Evolutionary conservation across 2,113 vertebrate species (phyloP).

Genomic region (Electrona antarctica): DNA sequence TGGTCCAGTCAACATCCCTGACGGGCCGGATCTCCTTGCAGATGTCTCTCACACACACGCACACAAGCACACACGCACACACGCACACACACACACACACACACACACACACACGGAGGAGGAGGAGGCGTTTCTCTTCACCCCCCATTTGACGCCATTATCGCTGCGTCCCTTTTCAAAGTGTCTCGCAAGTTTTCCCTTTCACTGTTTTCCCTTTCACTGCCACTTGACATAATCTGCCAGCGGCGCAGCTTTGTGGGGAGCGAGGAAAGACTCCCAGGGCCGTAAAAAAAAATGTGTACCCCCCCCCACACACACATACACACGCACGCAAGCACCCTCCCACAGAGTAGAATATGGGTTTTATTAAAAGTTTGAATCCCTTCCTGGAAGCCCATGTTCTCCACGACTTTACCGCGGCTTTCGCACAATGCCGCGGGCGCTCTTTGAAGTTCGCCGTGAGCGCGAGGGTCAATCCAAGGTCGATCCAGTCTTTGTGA

Average conservation of each 20-base stretch:
- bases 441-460: slow-evolving; percentile 1
- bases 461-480: slow-evolving; percentile 26
- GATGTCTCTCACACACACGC: too few species aligned
- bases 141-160: background rate
- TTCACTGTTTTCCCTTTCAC: slow-evolving; percentile 2
- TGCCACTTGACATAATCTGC: slow-evolving; percentile 1
- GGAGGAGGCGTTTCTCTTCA: background rate
- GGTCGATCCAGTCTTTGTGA: slow-evolving; percentile 45
- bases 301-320: too few species aligned
- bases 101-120: background rate
- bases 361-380: background rate
- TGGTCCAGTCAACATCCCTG: too few species aligned
- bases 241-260: too few species aligned
- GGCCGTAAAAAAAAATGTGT: background rate
- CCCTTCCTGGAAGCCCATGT: background rate
- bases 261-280: background rate
- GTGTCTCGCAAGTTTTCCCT: slow-evolving; percentile 6
- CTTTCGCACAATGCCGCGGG: slow-evolving; percentile 21
- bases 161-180: background rate
- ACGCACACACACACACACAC: too few species aligned
- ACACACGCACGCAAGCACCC: too few species aligned
- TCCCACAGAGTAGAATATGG: too few species aligned
- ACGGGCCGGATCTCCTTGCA: too few species aligned
- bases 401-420: background rate
- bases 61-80: too few species aligned